Evolutionary conservation across 2,113 vertebrate species (phyloP).

Genomic region (Trematomus loennbergii): DNA sequence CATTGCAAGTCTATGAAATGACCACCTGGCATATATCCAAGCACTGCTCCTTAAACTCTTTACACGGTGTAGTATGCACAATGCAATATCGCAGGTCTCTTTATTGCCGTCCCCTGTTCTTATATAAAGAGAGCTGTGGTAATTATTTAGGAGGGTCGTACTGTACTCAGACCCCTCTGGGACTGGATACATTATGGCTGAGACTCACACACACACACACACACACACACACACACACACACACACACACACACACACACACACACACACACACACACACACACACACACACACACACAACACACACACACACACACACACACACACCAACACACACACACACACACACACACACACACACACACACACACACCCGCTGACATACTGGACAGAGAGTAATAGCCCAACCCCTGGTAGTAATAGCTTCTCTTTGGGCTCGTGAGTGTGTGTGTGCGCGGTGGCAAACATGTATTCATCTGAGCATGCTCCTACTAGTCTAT

Average conservation of each 20-base stretch:
- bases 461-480: slow-evolving; percentile 61
- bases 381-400: slow-evolving; percentile 82
- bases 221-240: slow-evolving; percentile 37
- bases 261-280: slow-evolving; percentile 29
- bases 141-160: slow-evolving; percentile 64
- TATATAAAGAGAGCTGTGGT: slow-evolving; percentile 59
- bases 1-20: slow-evolving; percentile 34
- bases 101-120: slow-evolving; percentile 59
- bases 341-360: slow-evolving; percentile 31
- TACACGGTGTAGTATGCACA: slow-evolving; percentile 31
- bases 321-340: slow-evolving; percentile 22
- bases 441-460: slow-evolving; percentile 18
- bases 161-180: slow-evolving; percentile 62
- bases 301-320: too few species aligned
- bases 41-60: slow-evolving; percentile 3
- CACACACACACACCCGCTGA: slow-evolving; percentile 31
- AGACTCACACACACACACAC: slow-evolving; percentile 28
- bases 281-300: too few species aligned
- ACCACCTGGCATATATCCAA: slow-evolving; percentile 21
- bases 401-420: slow-evolving; percentile 76
- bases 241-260: slow-evolving; percentile 37
- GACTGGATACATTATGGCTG: slow-evolving; percentile 62
- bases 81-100: slow-evolving; percentile 53
- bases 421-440: slow-evolving; percentile 61
- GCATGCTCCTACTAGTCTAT: slow-evolving; percentile 70